Percentiles rank a stretch among this genome's conserved stretches.
phyloP scores from a whole-genome alignment of 2,797 vertebrate genomes.

The Oophaga sylvatica region DNA sequence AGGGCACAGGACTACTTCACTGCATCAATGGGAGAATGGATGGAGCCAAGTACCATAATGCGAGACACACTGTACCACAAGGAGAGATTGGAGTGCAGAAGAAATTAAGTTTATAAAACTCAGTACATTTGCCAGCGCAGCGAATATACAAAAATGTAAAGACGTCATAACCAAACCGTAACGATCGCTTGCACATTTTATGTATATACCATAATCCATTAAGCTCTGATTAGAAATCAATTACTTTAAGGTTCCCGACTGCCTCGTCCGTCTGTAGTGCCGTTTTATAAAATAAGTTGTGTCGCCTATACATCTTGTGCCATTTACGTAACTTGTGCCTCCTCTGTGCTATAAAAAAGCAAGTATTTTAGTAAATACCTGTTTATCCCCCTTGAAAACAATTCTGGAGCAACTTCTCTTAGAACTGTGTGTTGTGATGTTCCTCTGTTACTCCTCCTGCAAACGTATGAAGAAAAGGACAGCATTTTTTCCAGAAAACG shows the following conservation, averaged over 20 bases:
- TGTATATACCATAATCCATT: not conserved
- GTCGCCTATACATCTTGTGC: not conserved
- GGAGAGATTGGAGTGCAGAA: conserved; percentile 37
- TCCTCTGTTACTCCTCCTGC: not conserved
- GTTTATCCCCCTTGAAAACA: not conserved
- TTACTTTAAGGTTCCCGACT: not conserved
- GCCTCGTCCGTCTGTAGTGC: not conserved
- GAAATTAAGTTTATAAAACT: conserved; percentile 45
- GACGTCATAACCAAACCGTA: conserved; percentile 8
- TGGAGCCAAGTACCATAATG: not conserved
- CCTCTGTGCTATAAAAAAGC: not conserved
- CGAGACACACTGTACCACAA: not conserved
- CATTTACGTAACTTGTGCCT: not conserved
- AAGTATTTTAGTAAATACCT: not conserved
- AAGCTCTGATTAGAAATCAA: conserved; percentile 6
- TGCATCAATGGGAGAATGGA: too few relatives aligned
- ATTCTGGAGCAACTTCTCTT: not conserved
- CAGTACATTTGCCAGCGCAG: conserved; percentile 33
- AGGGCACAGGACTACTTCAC: too few relatives aligned
- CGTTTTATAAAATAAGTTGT: not conserved
- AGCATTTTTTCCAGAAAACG: too few relatives aligned
- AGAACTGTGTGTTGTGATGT: not conserved
- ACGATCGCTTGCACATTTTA: conserved; percentile 18
- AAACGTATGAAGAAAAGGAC: not conserved
- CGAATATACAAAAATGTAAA: conserved; percentile 42